These are phyloP conservation scores for Drosophila teissieri DNA, from an alignment of 1,140 invertebrate species.

Conservation along the genomic window DNA sequence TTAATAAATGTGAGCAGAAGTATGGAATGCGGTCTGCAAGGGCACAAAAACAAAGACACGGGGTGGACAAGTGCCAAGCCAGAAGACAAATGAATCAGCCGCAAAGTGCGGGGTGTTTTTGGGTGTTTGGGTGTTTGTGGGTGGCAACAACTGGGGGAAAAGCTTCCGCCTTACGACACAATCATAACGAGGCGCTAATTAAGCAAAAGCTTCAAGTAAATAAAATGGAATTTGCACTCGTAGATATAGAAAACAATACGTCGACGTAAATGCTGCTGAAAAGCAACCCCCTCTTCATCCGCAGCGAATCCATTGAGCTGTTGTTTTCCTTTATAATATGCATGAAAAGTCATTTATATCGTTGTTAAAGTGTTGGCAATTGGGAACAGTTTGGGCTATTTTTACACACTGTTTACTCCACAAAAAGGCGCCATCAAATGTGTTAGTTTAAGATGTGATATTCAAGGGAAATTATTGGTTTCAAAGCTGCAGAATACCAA, in stretches of 20 bases:
- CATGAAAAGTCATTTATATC: neutral
- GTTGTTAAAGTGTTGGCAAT: neutral
- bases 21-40: neutral
- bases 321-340: neutral
- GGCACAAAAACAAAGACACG: neutral
- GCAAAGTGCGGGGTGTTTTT: neutral
- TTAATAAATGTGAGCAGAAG: neutral
- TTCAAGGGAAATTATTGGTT: no score
- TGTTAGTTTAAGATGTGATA: no score
- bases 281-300: neutral
- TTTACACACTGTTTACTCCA: neutral
- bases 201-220: constrained; percentile 70
- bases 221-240: constrained; percentile 73
- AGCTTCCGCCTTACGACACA: constrained; percentile 63
- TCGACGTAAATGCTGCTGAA: constrained; percentile 8
- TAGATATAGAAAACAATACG: constrained; percentile 26
- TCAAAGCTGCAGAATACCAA: no score
- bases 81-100: constrained; percentile 30
- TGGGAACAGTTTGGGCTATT: neutral
- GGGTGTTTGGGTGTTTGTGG: neutral
- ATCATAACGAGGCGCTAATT: constrained; percentile 70
- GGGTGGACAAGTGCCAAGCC: constrained; percentile 11
- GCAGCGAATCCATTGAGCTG: neutral
- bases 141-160: constrained; percentile 44
- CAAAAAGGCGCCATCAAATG: neutral